Evolutionary conservation across 2,113 vertebrate genomes (phyloP).

Genomic region (Bos indicus): DNA sequence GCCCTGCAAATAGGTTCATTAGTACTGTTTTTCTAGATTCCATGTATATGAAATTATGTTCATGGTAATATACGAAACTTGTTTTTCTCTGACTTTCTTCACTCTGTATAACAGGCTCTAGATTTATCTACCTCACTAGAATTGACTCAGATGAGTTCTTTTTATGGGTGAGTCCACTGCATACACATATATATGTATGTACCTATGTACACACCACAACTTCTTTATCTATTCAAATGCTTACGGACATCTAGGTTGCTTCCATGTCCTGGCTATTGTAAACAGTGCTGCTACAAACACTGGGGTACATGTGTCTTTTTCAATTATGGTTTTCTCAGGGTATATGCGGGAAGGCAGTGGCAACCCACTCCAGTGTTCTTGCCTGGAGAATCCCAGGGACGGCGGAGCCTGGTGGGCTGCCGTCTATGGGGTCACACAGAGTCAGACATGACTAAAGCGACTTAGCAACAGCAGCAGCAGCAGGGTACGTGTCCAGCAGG

Average conservation of each 20-base stretch:
- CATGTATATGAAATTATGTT: background rate
- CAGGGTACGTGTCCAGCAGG: background rate
- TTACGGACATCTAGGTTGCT: background rate
- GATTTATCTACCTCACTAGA: background rate
- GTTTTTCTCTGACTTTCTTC: background rate
- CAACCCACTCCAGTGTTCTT: too few species aligned
- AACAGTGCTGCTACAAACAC: background rate
- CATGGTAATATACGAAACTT: background rate
- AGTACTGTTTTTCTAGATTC: background rate
- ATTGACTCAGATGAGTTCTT: background rate
- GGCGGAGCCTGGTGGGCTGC: background rate
- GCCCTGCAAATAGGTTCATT: background rate
- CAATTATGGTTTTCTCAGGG: background rate
- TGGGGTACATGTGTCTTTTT: background rate
- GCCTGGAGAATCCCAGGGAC: too few species aligned
- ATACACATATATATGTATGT: background rate
- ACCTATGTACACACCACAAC: background rate
- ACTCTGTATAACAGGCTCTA: background rate
- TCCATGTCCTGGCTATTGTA: background rate
- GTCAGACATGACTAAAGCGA: background rate
- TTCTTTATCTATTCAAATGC: background rate
- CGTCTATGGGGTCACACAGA: background rate
- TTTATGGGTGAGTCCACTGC: background rate
- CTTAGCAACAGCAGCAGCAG: background rate
- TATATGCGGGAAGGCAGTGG: background rate